phyloP scores from a whole-genome alignment of 2,113 vertebrate species.

The Trogon melanurus region DNA sequence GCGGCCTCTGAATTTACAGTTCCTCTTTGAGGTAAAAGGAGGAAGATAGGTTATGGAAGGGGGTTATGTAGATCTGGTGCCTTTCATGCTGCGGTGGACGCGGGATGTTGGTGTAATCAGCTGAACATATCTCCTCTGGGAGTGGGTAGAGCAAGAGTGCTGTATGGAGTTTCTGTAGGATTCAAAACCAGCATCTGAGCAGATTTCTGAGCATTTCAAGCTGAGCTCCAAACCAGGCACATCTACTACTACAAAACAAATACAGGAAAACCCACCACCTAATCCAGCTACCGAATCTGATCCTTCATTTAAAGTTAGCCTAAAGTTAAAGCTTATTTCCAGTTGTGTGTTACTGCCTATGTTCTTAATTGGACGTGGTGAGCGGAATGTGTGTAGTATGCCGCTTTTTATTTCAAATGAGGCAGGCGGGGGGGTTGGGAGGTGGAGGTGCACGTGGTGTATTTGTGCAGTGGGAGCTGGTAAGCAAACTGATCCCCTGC shows the following conservation, averaged over 20 bases:
- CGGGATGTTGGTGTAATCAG: neutral
- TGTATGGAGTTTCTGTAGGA: neutral
- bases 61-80: neutral
- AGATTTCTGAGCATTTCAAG: neutral
- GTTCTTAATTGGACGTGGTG: neutral
- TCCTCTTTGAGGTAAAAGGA: neutral
- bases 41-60: neutral
- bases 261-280: neutral
- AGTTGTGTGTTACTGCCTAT: neutral
- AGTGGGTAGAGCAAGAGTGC: accelerated
- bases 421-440: neutral
- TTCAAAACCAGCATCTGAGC: neutral
- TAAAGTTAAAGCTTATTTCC: neutral
- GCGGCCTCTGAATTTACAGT: neutral
- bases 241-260: neutral
- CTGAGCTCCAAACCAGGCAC: neutral
- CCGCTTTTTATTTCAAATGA: neutral
- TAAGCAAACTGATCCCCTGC: neutral
- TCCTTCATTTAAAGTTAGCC: neutral
- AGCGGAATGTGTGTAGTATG: neutral
- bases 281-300: neutral
- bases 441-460: accelerated
- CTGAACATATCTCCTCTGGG: neutral
- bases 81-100: neutral
- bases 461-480: neutral